Percentiles rank a stretch among this genome's conserved stretches.
phyloP scores from a whole-genome alignment of 2,113 vertebrate species.

The Caloenas nicobarica region DNA sequence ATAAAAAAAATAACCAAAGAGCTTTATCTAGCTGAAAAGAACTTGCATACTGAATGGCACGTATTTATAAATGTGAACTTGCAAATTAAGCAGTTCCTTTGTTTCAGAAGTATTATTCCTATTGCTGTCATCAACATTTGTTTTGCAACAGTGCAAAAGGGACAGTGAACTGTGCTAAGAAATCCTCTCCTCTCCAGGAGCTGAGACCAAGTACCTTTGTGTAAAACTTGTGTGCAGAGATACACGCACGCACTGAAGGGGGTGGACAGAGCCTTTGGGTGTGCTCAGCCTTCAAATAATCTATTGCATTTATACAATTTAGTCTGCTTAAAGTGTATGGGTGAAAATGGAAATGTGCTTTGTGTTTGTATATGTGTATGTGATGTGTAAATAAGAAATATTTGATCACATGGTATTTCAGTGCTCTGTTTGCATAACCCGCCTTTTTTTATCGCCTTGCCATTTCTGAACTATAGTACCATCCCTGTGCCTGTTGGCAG shows the following conservation, averaged over 20 bases:
- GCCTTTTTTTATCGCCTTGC: not conserved
- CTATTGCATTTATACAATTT: not conserved
- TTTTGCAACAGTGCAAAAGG: not conserved
- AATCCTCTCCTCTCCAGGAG: not conserved
- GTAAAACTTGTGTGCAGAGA: not conserved
- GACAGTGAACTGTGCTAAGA: not conserved
- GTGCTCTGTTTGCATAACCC: not conserved
- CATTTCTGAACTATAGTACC: not conserved
- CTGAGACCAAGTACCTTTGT: not conserved
- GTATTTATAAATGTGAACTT: not conserved
- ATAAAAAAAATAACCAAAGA: not conserved
- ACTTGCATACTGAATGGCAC: not conserved
- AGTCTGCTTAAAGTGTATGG: not conserved
- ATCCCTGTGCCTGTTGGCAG: not conserved
- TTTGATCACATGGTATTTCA: not conserved
- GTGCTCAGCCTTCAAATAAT: not conserved
- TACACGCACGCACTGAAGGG: accelerated
- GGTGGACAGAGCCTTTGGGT: not conserved
- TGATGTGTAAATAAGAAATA: not conserved
- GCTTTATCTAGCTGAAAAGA: slow-evolving; percentile 48
- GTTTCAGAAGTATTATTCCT: not conserved
- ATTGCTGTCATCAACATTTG: not conserved
- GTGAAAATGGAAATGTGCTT: not conserved
- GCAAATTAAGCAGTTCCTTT: not conserved
- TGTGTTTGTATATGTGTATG: not conserved